phyloP scores from a whole-genome alignment of 64 coral and sea anemone genomes.

The Platygyra sinensis region DNA sequence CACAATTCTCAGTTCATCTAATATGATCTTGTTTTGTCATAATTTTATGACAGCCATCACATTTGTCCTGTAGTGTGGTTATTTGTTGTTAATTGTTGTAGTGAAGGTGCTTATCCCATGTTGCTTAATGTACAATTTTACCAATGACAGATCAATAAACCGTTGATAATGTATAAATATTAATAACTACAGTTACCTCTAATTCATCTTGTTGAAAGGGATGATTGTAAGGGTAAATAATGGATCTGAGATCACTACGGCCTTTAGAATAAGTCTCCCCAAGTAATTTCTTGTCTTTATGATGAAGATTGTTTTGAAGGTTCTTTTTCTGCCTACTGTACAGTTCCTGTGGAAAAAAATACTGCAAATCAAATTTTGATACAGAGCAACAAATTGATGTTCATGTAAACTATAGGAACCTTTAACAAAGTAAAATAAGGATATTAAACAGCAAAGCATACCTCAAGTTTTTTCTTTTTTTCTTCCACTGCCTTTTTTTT shows the following conservation, averaged over 20 bases:
- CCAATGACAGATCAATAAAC: no score
- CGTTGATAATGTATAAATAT: not conserved
- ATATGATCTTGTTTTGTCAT: no score
- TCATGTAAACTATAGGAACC: not conserved
- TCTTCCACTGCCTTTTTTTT: conserved; percentile 80
- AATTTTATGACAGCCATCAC: no score
- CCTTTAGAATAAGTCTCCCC: conserved; percentile 81
- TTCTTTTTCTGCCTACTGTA: conserved; percentile 91
- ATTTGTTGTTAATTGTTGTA: no score
- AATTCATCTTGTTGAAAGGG: conserved; percentile 68
- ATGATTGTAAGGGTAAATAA: conserved; percentile 62
- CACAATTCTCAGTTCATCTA: no score
- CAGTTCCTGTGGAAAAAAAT: conserved; percentile 64
- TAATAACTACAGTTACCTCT: conserved; percentile 20
- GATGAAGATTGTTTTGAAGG: conserved; percentile 59
- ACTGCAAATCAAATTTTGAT: not conserved
- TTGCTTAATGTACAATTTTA: no score
- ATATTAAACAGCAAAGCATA: not conserved
- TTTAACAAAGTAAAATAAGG: not conserved
- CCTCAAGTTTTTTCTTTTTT: conserved; percentile 82
- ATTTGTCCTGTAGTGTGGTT: no score
- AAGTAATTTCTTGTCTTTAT: conserved; percentile 68
- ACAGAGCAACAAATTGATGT: no score
- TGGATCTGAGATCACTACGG: conserved; percentile 43
- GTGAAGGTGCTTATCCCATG: no score